phyloP scores from a whole-genome alignment of 1,140 invertebrate genomes.

The Pseudomyrmex cubaensis region DNA sequence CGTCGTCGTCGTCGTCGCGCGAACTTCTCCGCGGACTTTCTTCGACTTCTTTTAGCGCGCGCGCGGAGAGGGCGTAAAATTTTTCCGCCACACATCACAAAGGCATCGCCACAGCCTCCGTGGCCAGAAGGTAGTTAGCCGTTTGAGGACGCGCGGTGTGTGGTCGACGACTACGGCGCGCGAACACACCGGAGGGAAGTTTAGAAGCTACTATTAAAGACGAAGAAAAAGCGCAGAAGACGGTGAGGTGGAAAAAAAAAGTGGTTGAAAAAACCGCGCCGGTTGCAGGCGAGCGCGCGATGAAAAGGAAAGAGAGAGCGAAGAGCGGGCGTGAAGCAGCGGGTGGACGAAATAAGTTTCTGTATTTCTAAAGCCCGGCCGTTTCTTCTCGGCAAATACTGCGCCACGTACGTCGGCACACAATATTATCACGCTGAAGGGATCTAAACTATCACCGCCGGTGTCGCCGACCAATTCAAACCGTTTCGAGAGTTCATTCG shows the following conservation, averaged over 20 bases:
- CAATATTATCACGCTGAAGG: constrained; percentile 77
- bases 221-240: neutral
- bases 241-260: neutral
- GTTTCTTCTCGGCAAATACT: constrained; percentile 75
- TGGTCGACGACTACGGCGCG: neutral
- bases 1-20: constrained; percentile 1
- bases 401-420: constrained; percentile 67
- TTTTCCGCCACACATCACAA: constrained; percentile 40
- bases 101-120: constrained; percentile 1
- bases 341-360: constrained; percentile 74
- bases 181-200: constrained; percentile 12
- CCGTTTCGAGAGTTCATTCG: constrained; percentile 39
- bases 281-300: neutral
- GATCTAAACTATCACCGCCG: constrained; percentile 75
- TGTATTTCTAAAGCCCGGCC: constrained; percentile 74
- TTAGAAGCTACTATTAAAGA: neutral
- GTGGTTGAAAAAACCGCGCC: neutral
- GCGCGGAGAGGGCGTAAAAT: neutral
- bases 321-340: constrained; percentile 11
- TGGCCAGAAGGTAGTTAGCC: constrained; percentile 25
- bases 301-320: constrained; percentile 30
- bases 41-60: constrained; percentile 22
- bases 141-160: constrained; percentile 7
- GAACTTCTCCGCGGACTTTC: constrained; percentile 30
- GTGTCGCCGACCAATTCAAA: constrained; percentile 46